Evolutionary conservation across 1,140 invertebrate genomes (phyloP).

Genomic region (Mactra quadrangularis): DNA sequence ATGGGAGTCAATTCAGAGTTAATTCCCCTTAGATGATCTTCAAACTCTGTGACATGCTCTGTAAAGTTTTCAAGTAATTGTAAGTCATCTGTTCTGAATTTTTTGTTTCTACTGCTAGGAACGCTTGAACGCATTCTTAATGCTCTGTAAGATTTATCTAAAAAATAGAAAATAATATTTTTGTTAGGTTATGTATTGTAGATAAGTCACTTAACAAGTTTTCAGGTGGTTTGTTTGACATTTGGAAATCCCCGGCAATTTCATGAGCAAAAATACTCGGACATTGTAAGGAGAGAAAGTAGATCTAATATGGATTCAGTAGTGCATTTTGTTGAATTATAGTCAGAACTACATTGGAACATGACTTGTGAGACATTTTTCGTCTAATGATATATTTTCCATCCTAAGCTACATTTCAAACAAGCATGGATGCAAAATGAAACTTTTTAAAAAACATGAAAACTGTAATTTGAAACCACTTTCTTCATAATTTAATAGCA

Average conservation of each 20-base stretch:
- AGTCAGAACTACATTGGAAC: no score
- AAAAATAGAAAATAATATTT: not conserved
- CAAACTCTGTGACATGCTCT: not conserved
- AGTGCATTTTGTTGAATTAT: not conserved
- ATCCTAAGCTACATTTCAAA: no score
- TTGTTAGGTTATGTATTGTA: not conserved
- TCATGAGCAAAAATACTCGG: not conserved
- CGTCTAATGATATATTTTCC: no score
- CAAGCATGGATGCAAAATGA: no score
- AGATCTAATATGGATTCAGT: not conserved
- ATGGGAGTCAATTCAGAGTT: conserved; percentile 10
- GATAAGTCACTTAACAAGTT: not conserved
- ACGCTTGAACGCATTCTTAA: not conserved
- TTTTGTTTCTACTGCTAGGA: not conserved
- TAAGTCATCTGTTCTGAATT: not conserved
- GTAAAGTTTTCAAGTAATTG: not conserved
- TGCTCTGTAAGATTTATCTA: conserved; percentile 18
- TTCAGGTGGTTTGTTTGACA: not conserved
- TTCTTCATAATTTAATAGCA: no score
- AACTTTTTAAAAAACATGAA: no score
- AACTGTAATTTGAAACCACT: no score
- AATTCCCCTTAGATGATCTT: conserved; percentile 8
- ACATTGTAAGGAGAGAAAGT: not conserved
- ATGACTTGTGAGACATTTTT: no score
- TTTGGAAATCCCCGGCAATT: not conserved